Evolutionary conservation across 2,113 vertebrate species (phyloP).

Genomic region (Prochilodus magdalenae): DNA sequence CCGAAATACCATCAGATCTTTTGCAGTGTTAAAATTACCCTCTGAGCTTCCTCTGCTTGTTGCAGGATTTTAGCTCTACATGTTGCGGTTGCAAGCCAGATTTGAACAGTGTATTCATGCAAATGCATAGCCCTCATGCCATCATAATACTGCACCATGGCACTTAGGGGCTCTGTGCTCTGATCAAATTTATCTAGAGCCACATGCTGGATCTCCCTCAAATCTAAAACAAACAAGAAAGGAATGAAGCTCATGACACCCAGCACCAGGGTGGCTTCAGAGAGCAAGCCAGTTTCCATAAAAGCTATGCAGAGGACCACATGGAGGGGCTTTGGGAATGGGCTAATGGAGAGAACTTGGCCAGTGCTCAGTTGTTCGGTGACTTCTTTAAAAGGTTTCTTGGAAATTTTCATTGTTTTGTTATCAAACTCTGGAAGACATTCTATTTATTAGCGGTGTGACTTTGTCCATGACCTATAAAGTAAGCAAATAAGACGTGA

Average conservation of each 20-base stretch:
- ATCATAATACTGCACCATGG: not conserved
- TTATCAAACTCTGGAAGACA: not conserved
- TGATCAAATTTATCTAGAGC: slow-evolving; percentile 30
- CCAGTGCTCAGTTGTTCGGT: slow-evolving; percentile 24
- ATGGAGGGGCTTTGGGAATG: slow-evolving; percentile 61
- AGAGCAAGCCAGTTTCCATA: slow-evolving; percentile 64
- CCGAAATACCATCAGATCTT: not conserved
- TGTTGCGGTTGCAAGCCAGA: slow-evolving; percentile 24
- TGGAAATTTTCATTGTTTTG: not conserved
- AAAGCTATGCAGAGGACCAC: slow-evolving; percentile 61
- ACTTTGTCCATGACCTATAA: not conserved
- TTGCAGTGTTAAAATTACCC: not conserved
- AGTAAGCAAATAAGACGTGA: not conserved
- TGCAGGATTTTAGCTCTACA: slow-evolving; percentile 13
- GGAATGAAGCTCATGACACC: slow-evolving; percentile 49
- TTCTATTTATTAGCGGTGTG: not conserved
- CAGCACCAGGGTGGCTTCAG: slow-evolving; percentile 61
- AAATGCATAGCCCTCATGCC: slow-evolving; percentile 13
- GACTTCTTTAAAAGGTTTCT: not conserved
- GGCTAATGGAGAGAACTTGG: slow-evolving; percentile 14
- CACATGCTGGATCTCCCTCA: slow-evolving; percentile 62
- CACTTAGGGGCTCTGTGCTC: not conserved
- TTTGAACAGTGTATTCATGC: slow-evolving; percentile 12
- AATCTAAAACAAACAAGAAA: slow-evolving; percentile 72
- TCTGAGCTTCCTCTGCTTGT: slow-evolving; percentile 1